Percentiles rank a stretch among this genome's conserved stretches.
phyloP scores from a whole-genome alignment of 2,888 invertebrate species.

The Drosophila paranaensis region DNA sequence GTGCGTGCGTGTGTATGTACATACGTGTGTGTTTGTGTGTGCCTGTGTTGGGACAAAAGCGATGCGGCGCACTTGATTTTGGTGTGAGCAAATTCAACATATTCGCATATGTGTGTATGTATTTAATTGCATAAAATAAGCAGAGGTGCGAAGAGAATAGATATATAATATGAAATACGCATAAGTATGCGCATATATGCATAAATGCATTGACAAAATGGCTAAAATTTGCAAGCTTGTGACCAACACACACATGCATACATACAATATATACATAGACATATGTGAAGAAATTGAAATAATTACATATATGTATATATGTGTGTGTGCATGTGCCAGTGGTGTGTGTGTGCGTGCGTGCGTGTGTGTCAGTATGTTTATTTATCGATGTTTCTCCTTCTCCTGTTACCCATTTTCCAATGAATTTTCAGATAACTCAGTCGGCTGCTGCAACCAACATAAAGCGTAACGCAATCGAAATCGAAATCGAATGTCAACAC shows the following conservation, averaged over 20 bases:
- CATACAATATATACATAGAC: not conserved
- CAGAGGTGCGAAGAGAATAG: not conserved
- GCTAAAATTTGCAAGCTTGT: constrained; percentile 46
- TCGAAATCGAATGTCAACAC: constrained; percentile 50
- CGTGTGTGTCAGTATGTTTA: constrained; percentile 37
- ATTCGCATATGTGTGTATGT: not conserved
- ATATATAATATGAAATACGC: constrained; percentile 2
- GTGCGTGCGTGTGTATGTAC: constrained; percentile 20
- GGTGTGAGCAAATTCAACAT: constrained; percentile 20
- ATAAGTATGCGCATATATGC: constrained; percentile 5
- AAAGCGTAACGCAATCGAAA: constrained; percentile 30
- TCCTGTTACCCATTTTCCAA: constrained; percentile 40
- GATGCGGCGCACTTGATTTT: constrained; percentile 52
- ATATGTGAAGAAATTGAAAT: not conserved
- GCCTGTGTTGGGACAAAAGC: constrained; percentile 46
- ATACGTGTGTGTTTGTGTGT: constrained; percentile 16
- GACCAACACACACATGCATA: constrained; percentile 16
- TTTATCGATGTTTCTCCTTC: constrained; percentile 56
- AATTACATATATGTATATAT: not conserved
- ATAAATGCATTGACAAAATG: constrained; percentile 5
- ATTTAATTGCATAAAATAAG: constrained; percentile 35
- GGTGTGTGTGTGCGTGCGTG: constrained; percentile 3
- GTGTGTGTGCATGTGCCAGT: not conserved
- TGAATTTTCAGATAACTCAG: constrained; percentile 34
- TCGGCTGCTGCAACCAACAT: constrained; percentile 48